A percentile compares a stretch with the other conserved stretches of the same genome.
These are phyloP conservation scores for Noctua comes DNA, from an alignment of 2,888 invertebrate species.

Conservation along the genomic window DNA sequence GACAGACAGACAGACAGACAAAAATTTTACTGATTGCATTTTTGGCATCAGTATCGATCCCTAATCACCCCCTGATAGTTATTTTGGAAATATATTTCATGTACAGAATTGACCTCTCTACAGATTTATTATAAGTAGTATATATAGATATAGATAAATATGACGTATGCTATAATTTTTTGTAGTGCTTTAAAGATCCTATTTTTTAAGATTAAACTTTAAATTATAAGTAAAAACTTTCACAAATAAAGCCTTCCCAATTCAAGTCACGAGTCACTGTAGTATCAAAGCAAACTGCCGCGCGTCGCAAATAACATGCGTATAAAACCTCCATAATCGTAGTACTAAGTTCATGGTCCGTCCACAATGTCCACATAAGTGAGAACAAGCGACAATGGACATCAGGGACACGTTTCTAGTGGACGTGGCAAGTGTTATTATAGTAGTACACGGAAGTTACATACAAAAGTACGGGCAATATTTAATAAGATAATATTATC, in stretches of 20 bases:
- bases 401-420: constrained; percentile 32
- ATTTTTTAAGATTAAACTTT: background rate
- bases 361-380: constrained; percentile 3
- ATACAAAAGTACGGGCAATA: background rate
- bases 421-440: constrained; percentile 20
- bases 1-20: no score
- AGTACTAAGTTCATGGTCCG: constrained; percentile 7
- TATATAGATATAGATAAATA: no score
- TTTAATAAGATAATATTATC: background rate
- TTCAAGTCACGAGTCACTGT: background rate
- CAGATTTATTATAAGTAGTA: no score
- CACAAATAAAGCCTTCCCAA: background rate
- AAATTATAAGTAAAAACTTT: background rate
- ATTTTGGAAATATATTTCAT: no score
- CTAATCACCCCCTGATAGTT: no score
- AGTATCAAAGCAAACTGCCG: background rate
- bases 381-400: constrained; percentile 20
- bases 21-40: no score
- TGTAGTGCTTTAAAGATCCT: background rate
- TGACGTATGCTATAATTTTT: background rate
- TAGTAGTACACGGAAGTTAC: background rate
- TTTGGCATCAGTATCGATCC: no score
- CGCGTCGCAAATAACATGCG: background rate
- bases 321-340: background rate
- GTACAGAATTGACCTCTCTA: no score